Evolutionary conservation across 1,140 invertebrate genomes (phyloP).

Genomic region (Drosophila murphyi): DNA sequence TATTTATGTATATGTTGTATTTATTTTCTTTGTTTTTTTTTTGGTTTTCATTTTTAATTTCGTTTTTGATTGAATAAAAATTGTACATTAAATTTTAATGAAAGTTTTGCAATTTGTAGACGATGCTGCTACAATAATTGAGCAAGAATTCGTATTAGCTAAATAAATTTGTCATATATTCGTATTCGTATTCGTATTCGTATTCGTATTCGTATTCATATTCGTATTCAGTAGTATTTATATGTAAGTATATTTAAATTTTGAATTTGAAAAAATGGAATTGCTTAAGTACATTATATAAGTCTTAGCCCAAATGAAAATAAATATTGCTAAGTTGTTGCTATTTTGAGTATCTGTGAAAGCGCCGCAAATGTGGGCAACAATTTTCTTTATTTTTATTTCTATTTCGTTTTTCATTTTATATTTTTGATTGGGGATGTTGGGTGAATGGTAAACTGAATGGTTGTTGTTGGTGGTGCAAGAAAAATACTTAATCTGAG

Average conservation of each 20-base stretch:
- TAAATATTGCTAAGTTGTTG: constrained; percentile 12
- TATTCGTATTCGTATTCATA: constrained; percentile 8
- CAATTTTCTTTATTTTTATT: constrained; percentile 11
- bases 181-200: constrained; percentile 9
- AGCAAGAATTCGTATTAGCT: constrained; percentile 63
- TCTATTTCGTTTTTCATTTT: not conserved
- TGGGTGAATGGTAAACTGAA: not conserved
- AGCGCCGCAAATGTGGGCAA: constrained; percentile 41
- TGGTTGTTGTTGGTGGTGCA: constrained; percentile 5
- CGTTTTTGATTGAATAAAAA: constrained; percentile 39
- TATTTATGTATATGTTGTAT: constrained; percentile 16
- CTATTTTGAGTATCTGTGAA: constrained; percentile 32
- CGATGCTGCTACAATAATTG: constrained; percentile 41
- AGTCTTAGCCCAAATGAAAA: constrained; percentile 28
- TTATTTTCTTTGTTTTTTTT: constrained; percentile 38
- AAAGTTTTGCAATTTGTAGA: constrained; percentile 33
- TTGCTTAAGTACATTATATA: constrained; percentile 36
- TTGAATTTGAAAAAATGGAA: constrained; percentile 28
- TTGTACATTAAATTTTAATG: constrained; percentile 44
- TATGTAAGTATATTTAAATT: constrained; percentile 21
- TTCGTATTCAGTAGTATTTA: constrained; percentile 26
- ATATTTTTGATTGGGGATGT: no score
- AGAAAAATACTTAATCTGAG: constrained; percentile 51
- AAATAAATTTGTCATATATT: constrained; percentile 32
- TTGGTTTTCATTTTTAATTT: constrained; percentile 35